Evolutionary conservation across 2,113 vertebrate genomes (phyloP), one percentile per base, ranked within the genome.

Genomic region (Notothenia coriiceps): DNA sequence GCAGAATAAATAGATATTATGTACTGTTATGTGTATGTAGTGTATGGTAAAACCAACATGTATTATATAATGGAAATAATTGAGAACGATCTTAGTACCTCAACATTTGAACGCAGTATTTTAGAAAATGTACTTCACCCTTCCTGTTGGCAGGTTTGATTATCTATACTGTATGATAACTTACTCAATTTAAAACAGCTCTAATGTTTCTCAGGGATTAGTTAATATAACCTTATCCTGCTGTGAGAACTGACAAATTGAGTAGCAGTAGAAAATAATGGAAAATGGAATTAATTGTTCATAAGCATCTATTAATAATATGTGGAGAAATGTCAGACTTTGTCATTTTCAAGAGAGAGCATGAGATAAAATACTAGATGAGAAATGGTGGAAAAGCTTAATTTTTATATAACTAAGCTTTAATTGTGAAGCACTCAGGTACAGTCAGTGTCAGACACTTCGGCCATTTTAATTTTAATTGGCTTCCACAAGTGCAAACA

Each of bases 381-480:
- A 62, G 18, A 59, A 79, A 64, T 15, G 18, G 5, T 33, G 47
- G 29, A 56, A 67, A 29, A 49, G 11, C 7, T 35, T 55, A 78
- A 7, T 62, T 79, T 76, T 65, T 29, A 6, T 70, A 13, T 76
- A 72, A 86, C 75, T 47, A 70, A 72, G 51, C 33, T 74, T 5
- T 75, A 62, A 79, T 67, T 70, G 70, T 71, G 57, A 62, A 68
- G 62, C 74, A 17, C 72, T 80, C 67, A 6, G 70, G 61, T 77
- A 72, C 56, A 83, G 47, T 69, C 47, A 50, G 61, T 77, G 59
- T 49, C 59, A 82, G 73, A 80, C 35, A 67, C 52, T 74, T 29
- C 12, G 43, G 63, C 50, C 8, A n/a, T 57, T 78, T 82, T 84
- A 88, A n/a, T 57, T 78, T 82, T 80, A 90, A 78, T 86, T 84